Conservation (phyloP, 2,888 invertebrate species). For the Morinoia aosen region DNA sequence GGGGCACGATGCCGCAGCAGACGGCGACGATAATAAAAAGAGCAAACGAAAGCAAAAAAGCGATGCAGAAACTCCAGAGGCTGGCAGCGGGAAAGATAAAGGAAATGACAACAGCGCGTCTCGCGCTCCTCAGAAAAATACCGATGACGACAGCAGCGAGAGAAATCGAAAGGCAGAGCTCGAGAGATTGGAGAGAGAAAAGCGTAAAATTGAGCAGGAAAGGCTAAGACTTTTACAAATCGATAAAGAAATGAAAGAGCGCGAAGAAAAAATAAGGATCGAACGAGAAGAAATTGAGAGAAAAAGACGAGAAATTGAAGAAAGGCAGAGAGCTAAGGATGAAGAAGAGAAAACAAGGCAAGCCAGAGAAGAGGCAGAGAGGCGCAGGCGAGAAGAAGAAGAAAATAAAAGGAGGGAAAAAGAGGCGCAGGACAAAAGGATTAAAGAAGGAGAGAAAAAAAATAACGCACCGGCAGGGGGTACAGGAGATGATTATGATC, state of each 20-base stretch:
- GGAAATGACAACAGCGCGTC: neutral
- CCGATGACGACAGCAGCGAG: neutral
- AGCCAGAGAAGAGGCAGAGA: neutral
- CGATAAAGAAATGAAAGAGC: neutral
- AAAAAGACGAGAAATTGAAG: neutral
- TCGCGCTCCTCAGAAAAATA: neutral
- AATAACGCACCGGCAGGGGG: neutral
- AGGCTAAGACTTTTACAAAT: neutral
- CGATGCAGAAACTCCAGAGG: neutral
- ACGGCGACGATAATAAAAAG: neutral
- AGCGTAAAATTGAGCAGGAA: neutral
- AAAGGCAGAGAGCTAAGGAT: neutral
- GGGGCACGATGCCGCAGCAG: neutral
- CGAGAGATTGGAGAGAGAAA: neutral
- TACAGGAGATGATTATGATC: neutral
- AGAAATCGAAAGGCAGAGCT: neutral
- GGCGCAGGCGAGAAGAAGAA: neutral
- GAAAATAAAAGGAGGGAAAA: conserved; percentile 14
- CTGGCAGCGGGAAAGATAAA: neutral
- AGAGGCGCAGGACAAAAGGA: neutral
- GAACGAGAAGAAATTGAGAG: neutral
- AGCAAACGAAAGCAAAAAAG: neutral
- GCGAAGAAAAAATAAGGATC: neutral
- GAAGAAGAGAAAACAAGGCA: neutral
- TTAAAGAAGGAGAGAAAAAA: neutral